Evolutionary conservation across 2,888 invertebrate species (phyloP), one percentile per base, ranked within the genome.

Genomic region (Pammene aurita): DNA sequence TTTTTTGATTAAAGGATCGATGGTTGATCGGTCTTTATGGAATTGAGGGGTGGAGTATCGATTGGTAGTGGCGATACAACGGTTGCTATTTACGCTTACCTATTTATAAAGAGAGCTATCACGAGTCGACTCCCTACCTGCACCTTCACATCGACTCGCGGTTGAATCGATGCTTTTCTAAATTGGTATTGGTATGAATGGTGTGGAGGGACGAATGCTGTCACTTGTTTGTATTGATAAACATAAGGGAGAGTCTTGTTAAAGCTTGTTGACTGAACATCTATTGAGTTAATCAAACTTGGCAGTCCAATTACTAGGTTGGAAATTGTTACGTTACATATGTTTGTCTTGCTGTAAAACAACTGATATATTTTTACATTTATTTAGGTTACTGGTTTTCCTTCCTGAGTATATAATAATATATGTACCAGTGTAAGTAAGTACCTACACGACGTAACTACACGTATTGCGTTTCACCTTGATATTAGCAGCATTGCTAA

Each of bases 21-120:
- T 2, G 63, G 74, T 73, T 77, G 77, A 82, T 88, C 76, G 68
- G 81, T 72, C 79, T 73, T 75, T 80, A 75, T 73, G 73, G 64
- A 58, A 71, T 73, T 75, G 74, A 72, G 74, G 72, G 77, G 77
- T 77, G 75, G 72, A 72, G 86, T 92, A 92, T 92, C 89, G 92
- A 92, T 92, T 92, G 88, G 90, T 85, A 83, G 90, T 81, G 81
- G 84, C 89, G 86, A 92, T 91, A 90, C 90, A 90, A 88, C 86
- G 84, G 86, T 80, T 86, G 86, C 89, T 90, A 91, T 92, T 92
- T 92, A 90, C 87, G 88, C 88, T 91, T 90, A 91, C 90, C 90
- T 91, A 92, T 92, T 92, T 92, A 92, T 92, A 92, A 88, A 84
- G 82, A 83, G 80, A 82, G 80, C 80, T 86, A 87, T 87, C 86